Base-by-base conservation (phyloP, 2,797 vertebrate species). In the Avahi laniger region DNA sequence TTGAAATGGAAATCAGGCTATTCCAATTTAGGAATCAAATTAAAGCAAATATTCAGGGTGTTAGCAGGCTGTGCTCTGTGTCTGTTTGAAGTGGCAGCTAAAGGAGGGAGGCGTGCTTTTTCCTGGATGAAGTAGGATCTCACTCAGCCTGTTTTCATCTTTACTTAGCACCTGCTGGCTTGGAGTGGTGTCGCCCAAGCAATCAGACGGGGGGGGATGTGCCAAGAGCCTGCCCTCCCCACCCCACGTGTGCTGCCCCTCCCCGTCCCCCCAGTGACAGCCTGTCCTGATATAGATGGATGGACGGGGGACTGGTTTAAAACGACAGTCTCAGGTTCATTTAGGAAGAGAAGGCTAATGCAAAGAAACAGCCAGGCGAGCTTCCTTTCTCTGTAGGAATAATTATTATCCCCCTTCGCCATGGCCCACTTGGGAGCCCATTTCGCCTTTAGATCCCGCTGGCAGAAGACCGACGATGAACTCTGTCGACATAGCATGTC, bases 401-500 rank as follows among this genome's bases (percentile, higher is more conserved):
- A 61, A 80, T 72, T 69, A 69, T 10, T 70, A 54, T 33, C 28
- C n/a, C 0, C 82, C 93, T 70, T 92, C 65, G 33, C 46, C 93
- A 97, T 99, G 97, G 99, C 99, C 6, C 98, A 99, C 90, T 98
- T 99, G 88, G 99, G 98, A 30, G 99, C 99, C 13, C 99, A 99
- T 97, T 98, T 99, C 94, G 99, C 99, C 3, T 99, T 99, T 96
- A 98, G 98, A 89, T 99, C 99, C 0, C 99, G 99, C 96, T 99
- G 99, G 99, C 99, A 99, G 70, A 98, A 99, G 97, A 99, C 99
- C 0, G 99, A 99, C 0, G 98, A 99, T 93, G 98, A 99, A 14
- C 99, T 99, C 98, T 99, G 99, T 94, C 99, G 99, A 90, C 99
- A 99, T 97, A 99, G 99, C 96, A 99, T 99, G 99, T 99, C 99